Evolutionary conservation across 2,888 invertebrate genomes (phyloP).

Genomic region (Meliscaeva auricollis): DNA sequence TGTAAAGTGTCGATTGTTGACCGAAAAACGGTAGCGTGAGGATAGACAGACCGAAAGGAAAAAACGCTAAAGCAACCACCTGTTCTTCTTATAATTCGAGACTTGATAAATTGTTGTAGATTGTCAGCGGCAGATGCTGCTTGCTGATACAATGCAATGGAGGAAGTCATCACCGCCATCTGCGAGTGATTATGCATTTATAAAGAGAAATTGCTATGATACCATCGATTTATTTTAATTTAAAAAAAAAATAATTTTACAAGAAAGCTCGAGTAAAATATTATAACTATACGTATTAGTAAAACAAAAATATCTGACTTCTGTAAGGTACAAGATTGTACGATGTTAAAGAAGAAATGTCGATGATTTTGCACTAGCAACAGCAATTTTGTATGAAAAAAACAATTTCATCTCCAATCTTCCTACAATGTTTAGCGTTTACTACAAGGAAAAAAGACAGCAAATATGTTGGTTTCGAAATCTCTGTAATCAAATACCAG

Average conservation of each 20-base stretch:
- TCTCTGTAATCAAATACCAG: too few species aligned
- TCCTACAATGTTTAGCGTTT: too few species aligned
- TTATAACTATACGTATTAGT: too few species aligned
- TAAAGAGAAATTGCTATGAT: not conserved
- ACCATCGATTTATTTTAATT: not conserved
- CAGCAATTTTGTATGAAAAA: too few species aligned
- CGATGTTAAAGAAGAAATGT: too few species aligned
- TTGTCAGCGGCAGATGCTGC: slow-evolving; percentile 7
- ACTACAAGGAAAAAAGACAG: too few species aligned
- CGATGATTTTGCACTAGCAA: too few species aligned
- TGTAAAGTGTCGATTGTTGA: slow-evolving; percentile 22
- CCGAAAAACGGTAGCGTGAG: not conserved
- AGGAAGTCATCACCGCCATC: not conserved
- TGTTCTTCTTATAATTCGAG: slow-evolving; percentile 3
- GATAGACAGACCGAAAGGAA: not conserved
- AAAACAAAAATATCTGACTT: too few species aligned
- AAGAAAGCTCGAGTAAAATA: too few species aligned
- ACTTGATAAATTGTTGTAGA: slow-evolving; percentile 28
- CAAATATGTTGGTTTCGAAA: too few species aligned
- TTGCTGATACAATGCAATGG: not conserved
- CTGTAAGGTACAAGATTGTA: too few species aligned
- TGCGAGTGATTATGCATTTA: not conserved
- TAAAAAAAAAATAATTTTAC: not conserved
- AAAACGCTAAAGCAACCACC: not conserved
- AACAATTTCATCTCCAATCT: too few species aligned